Conservation (phyloP, 2,797 vertebrate genomes). For the Pipistrellus kuhlii region DNA sequence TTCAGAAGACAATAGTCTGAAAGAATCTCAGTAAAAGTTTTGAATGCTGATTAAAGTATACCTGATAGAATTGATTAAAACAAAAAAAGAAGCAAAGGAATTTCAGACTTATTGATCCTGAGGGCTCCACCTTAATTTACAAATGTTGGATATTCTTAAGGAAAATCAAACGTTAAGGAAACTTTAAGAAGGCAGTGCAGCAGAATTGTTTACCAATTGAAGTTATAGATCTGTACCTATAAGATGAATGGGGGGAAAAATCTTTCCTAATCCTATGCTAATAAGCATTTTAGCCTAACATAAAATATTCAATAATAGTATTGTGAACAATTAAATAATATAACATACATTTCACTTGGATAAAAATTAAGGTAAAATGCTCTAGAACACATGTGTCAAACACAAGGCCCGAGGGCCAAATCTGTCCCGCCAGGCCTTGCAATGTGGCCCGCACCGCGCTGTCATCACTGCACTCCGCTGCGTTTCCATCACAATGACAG, state of each 20-base stretch:
- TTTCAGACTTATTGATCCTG: background rate
- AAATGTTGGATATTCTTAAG: background rate
- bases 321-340: background rate
- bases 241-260: background rate
- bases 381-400: no score
- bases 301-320: background rate
- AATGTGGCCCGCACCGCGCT: no score
- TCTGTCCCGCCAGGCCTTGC: no score
- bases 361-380: conserved; percentile 23
- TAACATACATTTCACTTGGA: background rate
- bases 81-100: background rate
- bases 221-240: background rate
- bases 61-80: background rate
- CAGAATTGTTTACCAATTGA: background rate
- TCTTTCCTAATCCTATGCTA: background rate
- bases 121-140: background rate
- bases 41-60: background rate
- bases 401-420: no score
- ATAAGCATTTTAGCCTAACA: background rate
- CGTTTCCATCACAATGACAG: no score
- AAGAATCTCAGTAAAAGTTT: conserved; percentile 35
- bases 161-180: background rate
- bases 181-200: conserved; percentile 1
- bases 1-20: conserved; percentile 20
- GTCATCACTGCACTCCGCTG: no score